Evolutionary conservation across 2,113 vertebrate species (phyloP), one percentile per base, ranked within the genome.

Genomic region (Orientallactaga bullata): DNA sequence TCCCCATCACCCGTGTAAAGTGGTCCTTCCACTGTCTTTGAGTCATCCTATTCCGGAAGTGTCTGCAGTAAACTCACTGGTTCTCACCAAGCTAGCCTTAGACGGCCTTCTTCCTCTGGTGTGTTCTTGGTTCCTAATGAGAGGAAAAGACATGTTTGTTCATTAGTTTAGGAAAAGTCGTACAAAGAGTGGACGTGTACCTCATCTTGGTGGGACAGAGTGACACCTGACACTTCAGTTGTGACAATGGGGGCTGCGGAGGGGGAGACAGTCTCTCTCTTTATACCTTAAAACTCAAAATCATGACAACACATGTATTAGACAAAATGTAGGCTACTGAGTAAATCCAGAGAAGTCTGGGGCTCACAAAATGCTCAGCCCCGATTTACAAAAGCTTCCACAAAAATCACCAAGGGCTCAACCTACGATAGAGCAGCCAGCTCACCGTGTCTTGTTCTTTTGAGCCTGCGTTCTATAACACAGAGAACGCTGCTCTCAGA

Each of bases 271-370:
- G 24, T 6, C 65, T 4, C 24, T 85, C 3, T 21, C 18, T 71
- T 78, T 30, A 15, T 13, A 4, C 37, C 37, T 58, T 26, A 76
- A 77, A 87, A 7, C 12, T 32, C 82, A 39, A 78, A 74, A 66
- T 92, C 18, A 20, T 80, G 79, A 83, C 35, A 58, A 84, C 55
- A 39, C 7, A 89, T 65, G 65, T 78, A 51, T 93, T 82, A 91
- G 55, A 85, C 4, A 72, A 82, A 68, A 77, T 86, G 89, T 94
- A 95, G 35, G 91, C 35, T 55, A n/a, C 47, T 28, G 81, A 76
- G 21, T 35, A 90, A 92, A 88, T 94, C 3, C 66, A 66, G 24
- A 66, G 63, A 92, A 78, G 26, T 80, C 68, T 17, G 8, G 35
- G 17, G 10, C 12, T 4, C 65, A 85, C 17, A 82, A 51, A 85